Conservation (phyloP, 1,140 invertebrate species). For the Branchinecta lynchi region DNA sequence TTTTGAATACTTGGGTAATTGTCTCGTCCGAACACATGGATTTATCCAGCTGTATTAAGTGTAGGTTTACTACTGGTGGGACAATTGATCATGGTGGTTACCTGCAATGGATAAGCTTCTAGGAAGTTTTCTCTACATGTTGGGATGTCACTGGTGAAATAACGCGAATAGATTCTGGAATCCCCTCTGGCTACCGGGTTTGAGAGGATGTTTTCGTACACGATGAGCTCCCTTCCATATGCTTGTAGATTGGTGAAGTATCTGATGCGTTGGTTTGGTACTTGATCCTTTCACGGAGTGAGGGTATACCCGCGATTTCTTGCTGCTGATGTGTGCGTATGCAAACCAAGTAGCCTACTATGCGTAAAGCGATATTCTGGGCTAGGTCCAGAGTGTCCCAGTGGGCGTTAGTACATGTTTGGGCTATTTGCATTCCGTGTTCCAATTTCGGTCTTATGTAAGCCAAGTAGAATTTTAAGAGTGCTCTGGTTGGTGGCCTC, state of each 20-base stretch:
- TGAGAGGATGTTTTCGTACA: not conserved
- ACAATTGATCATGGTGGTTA: not conserved
- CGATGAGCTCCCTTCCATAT: not conserved
- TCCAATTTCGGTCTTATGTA: too few relatives aligned
- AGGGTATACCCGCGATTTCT: not conserved
- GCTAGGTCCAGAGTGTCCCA: too few relatives aligned
- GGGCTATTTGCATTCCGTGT: too few relatives aligned
- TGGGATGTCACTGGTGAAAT: not conserved
- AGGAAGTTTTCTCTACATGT: not conserved
- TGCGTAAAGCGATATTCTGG: too few relatives aligned
- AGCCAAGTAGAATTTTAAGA: too few relatives aligned
- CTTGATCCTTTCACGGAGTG: not conserved
- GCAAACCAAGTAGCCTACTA: too few relatives aligned
- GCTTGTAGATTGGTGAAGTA: not conserved
- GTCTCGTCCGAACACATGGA: too few relatives aligned
- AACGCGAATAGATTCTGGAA: not conserved
- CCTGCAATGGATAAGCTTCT: not conserved
- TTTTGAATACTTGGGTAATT: too few relatives aligned
- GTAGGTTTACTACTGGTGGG: not conserved
- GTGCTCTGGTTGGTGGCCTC: too few relatives aligned
- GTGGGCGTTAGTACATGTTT: too few relatives aligned
- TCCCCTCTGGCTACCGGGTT: not conserved
- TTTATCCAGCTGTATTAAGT: not conserved
- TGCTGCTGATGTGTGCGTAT: not conserved
- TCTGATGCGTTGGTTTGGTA: not conserved